A percentile compares a stretch with the other conserved stretches of the same genome.
phyloP scores from a whole-genome alignment of 2,888 invertebrate species.

The Oscheius onirici region DNA sequence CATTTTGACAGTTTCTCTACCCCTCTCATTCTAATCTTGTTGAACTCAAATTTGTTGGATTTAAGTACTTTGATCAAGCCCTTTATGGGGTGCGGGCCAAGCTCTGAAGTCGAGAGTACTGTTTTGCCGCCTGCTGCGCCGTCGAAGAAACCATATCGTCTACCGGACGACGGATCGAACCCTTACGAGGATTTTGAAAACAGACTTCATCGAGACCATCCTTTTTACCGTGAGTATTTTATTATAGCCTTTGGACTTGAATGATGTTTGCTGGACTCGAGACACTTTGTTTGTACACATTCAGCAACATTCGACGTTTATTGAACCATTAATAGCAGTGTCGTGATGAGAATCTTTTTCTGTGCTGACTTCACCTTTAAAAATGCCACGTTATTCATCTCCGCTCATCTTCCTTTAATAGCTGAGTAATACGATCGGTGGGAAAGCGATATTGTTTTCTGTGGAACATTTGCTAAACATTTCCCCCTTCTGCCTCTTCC shows the following conservation, averaged over 20 bases:
- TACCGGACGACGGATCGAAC: conserved; percentile 2
- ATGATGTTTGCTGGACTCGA: not conserved
- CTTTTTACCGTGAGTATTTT: not conserved
- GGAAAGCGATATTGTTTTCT: no score
- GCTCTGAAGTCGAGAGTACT: conserved; percentile 14
- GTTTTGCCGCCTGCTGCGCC: not conserved
- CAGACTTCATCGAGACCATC: conserved; percentile 3
- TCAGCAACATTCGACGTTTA: no score
- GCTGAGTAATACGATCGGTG: conserved; percentile 2
- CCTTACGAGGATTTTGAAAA: conserved; percentile 30
- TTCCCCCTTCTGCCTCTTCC: not conserved
- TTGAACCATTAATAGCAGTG: no score
- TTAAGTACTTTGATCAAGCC: not conserved
- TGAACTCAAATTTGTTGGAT: not conserved
- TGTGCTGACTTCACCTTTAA: no score
- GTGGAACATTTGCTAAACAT: no score
- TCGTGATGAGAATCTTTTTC: no score
- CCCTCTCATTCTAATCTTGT: not conserved
- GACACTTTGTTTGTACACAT: not conserved
- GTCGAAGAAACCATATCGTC: conserved; percentile 5
- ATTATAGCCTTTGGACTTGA: not conserved
- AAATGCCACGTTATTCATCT: no score
- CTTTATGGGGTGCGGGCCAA: conserved; percentile 35
- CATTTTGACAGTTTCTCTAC: not conserved
- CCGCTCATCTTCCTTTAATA: no score